Base-by-base conservation (phyloP, 1,140 invertebrate species). In the Aphelinus certus region DNA sequence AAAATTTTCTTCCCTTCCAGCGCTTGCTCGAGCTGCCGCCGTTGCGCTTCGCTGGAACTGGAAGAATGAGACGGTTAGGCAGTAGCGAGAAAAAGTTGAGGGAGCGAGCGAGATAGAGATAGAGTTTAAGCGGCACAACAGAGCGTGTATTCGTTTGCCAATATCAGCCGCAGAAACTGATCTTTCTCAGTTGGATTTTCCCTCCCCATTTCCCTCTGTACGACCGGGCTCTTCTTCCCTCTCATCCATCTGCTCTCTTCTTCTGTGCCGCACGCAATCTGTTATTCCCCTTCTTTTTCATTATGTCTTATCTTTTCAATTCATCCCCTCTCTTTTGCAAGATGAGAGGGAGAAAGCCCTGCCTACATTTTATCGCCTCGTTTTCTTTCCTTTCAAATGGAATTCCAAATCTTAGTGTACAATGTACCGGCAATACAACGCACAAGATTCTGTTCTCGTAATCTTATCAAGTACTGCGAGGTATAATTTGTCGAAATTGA, bases 111-210 rank as follows among this genome's bases (percentile, higher is more conserved):
- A 70, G 10, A 58, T 2, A 58, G 53, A 68, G 48, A 47, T 1
- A 53, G 60, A 56, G 10, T 57, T 72, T 76, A 70, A 72, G 65
- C 57, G 53, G 51, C 46, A 68, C 75, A 62, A 76, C 64, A 72
- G 69, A 71, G 68, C 73, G 61, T 58, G 57, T 58, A 75, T 70
- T 64, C 73, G 58, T 75, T 75, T 65, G 73, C 67, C 67, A 68
- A 71, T 71, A 71, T 75, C 69, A 72, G 57, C 64, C 75, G 53
- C 64, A 76, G 67, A 71, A 76, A 76, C 73, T 69, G 69, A 76
- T 77, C 76, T 75, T 65, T 70, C 75, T 76, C 58, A 56, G n/a
- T 51, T 49, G n/a, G 2, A 58, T 57, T 69, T 26, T 26, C 10
- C 9, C 43, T 56, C 51, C 10, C 2, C 26, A 26, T 66, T 43